These are phyloP conservation scores for Arbacia lixula DNA, from an alignment of 53 echinoderm and acorn worm genomes.

Conservation along the genomic window DNA sequence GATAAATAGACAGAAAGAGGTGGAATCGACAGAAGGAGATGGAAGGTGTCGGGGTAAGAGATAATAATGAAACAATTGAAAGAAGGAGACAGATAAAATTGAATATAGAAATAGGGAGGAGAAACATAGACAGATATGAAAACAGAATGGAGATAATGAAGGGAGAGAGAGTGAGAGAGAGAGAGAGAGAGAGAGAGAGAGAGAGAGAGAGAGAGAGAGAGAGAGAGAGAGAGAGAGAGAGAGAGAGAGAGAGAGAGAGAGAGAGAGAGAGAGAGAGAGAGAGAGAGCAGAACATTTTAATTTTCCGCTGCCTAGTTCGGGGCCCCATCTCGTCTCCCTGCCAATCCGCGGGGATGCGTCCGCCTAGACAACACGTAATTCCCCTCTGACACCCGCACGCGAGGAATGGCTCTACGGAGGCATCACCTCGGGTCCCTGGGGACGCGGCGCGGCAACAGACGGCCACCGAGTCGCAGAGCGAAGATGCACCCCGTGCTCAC, in stretches of 20 bases:
- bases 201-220: no score
- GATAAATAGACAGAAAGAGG: background rate
- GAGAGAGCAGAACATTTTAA: background rate
- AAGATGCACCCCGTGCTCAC: conserved; percentile 22
- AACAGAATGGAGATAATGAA: no score
- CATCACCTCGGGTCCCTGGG: conserved; percentile 11
- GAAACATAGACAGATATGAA: background rate
- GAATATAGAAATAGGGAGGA: background rate
- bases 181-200: background rate
- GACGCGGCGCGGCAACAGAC: conserved; percentile 11
- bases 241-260: background rate
- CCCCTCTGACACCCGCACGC: conserved; percentile 16
- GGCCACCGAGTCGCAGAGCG: background rate
- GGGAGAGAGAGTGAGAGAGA: background rate
- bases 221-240: no score
- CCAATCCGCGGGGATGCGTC: background rate
- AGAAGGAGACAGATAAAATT: background rate
- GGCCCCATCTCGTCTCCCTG: background rate
- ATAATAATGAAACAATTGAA: background rate
- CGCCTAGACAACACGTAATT: background rate
- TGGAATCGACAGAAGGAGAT: background rate
- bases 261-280: background rate
- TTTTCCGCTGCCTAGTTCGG: conserved; percentile 11
- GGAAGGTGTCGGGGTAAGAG: background rate
- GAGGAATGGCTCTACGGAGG: background rate